Conservation (phyloP, 2,113 vertebrate species). For the Regulus satrapa region DNA sequence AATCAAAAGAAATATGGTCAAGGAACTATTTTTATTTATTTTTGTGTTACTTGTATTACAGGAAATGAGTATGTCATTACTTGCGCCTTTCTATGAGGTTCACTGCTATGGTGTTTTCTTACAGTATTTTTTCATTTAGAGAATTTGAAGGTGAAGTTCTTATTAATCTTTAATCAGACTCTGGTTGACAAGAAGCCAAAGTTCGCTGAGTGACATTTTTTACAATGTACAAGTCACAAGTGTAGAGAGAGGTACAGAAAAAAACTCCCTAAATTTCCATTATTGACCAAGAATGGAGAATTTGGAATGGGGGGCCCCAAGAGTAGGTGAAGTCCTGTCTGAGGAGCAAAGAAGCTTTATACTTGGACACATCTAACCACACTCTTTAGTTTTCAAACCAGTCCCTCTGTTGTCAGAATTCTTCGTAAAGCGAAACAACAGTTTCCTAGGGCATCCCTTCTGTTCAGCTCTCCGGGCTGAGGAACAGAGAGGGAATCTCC, state of each 20-base stretch:
- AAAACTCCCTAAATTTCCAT: neutral
- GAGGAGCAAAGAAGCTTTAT: neutral
- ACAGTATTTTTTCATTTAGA: neutral
- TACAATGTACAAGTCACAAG: neutral
- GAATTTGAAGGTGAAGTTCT: neutral
- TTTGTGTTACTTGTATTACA: neutral
- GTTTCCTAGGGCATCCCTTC: neutral
- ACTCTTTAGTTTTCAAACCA: neutral
- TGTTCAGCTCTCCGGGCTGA: neutral
- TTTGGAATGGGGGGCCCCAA: neutral
- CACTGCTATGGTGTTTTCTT: neutral
- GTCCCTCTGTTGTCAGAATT: neutral
- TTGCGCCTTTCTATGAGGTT: neutral
- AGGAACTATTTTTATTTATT: neutral
- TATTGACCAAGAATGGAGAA: neutral
- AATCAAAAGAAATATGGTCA: neutral
- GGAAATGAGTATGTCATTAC: neutral
- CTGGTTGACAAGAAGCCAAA: neutral
- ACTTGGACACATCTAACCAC: neutral
- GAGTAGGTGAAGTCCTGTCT: neutral
- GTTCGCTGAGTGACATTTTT: neutral
- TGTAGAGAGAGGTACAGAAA: neutral
- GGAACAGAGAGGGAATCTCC: neutral
- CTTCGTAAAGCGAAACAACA: neutral
- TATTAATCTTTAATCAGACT: neutral